Evolutionary conservation across 2,113 vertebrate genomes (phyloP).

Genomic region (Microcebus tavaratra): DNA sequence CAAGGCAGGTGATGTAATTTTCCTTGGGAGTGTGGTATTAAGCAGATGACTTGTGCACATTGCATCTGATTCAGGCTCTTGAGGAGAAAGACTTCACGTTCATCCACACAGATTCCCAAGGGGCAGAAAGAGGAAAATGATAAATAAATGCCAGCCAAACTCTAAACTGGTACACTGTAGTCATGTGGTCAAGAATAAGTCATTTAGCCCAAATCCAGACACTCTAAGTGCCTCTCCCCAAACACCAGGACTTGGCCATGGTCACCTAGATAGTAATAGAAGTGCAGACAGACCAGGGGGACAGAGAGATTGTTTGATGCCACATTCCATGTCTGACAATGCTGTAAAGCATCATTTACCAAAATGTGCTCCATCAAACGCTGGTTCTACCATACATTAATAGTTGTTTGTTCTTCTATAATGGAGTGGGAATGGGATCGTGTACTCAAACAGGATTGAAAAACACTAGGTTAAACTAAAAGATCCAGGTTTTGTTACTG

Average conservation of each 20-base stretch:
- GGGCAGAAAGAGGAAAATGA: background rate
- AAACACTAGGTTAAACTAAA: background rate
- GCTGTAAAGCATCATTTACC: background rate
- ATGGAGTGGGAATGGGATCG: fast-evolving
- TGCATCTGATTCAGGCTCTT: background rate
- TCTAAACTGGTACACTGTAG: background rate
- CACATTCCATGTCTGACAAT: background rate
- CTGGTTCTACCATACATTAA: background rate
- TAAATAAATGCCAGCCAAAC: background rate
- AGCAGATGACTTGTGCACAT: background rate
- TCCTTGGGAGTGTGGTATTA: background rate
- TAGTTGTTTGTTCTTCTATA: fast-evolving
- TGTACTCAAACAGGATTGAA: background rate
- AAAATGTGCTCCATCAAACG: background rate
- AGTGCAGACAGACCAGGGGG: background rate
- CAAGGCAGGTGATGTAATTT: conserved; percentile 55
- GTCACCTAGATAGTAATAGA: background rate
- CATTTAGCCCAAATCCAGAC: background rate
- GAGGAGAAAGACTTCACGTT: background rate
- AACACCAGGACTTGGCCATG: background rate
- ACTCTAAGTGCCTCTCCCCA: background rate
- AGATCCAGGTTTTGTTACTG: background rate
- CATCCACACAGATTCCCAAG: background rate
- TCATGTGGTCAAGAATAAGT: background rate
- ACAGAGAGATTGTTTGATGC: background rate